Base-by-base conservation (phyloP, 2,888 invertebrate genomes). In the Cryptocheilus praepositus region DNA sequence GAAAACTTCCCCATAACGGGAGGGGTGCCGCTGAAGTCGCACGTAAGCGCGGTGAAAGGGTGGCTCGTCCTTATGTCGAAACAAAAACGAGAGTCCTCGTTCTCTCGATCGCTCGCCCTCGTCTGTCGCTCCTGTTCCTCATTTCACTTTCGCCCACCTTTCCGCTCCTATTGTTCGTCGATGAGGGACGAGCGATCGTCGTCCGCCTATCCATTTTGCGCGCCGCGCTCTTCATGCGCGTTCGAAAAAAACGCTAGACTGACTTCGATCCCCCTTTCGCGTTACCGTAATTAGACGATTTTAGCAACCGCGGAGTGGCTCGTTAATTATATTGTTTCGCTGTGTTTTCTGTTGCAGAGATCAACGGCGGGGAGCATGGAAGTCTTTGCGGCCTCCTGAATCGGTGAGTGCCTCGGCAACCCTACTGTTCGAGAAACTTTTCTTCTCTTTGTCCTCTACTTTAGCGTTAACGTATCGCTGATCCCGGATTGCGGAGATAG, bases 261-360 rank as follows among this genome's bases (percentile, higher is more conserved):
- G 49, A 16, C 13, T 49, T 49, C 16, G 16, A 11, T 15, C 51
- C 45, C 52, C n/a, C 22, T 51, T 19, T 56, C 22, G 46, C 61
- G 36, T 7, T 52, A 43, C 45, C 67, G 61, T 73, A 70, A 78
- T 83, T 78, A 77, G 75, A 71, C 56, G 72, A 77, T 74, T 76
- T 63, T 57, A 53, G 43, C 52, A 64, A 44, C 57, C 51, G 25
- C 36, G 19, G 70, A 75, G 70, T 69, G 18, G 54, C 74, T 79
- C 72, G 76, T 82, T 83, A 83, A 83, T 84, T 83, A 79, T 76
- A 81, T 80, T 73, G 75, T 80, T 76, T 68, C 67, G 67, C 46
- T 55, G 22, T 45, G 58, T 44, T 74, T 57, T 80, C 64, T 68
- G 70, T 82, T 82, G 19, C 79, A 77, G 76, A 66, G 66, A 71